Evolutionary conservation across 2,113 vertebrate genomes (phyloP).

Genomic region (Pungitius pungitius): DNA sequence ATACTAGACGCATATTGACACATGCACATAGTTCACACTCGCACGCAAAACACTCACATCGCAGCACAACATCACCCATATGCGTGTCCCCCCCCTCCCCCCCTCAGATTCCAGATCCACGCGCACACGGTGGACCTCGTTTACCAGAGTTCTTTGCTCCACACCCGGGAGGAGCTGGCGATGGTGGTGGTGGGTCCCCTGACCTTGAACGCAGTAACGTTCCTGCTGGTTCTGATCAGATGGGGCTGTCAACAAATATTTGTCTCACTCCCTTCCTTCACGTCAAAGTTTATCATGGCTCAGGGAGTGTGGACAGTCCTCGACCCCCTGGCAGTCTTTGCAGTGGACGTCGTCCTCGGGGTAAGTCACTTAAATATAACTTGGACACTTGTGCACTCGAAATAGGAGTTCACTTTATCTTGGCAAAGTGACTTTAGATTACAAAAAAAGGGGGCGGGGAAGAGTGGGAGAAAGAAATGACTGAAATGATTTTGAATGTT

Average conservation of each 20-base stretch:
- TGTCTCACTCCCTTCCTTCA: conserved; percentile 90
- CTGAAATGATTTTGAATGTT: conserved; percentile 29
- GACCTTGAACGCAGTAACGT: conserved; percentile 84
- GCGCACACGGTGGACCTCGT: conserved; percentile 88
- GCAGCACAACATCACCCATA: conserved; percentile 54
- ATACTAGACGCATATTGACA: conserved; percentile 44
- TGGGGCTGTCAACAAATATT: conserved; percentile 94
- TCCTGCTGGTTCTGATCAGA: conserved; percentile 93
- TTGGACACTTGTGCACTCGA: conserved; percentile 85
- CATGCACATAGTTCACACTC: conserved; percentile 19
- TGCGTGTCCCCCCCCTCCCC: conserved; percentile 50
- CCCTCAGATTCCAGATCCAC: conserved; percentile 85
- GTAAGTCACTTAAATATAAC: conserved; percentile 98
- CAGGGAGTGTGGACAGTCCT: conserved; percentile 94
- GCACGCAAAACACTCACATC: not conserved
- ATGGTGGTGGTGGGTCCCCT: conserved; percentile 90
- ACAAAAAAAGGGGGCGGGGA: conserved; percentile 46
- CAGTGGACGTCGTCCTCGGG: conserved; percentile 94
- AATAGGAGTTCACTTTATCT: conserved; percentile 87
- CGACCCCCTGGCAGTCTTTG: conserved; percentile 92
- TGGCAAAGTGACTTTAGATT: conserved; percentile 83
- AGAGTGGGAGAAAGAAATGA: conserved; percentile 43
- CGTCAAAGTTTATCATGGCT: conserved; percentile 97
- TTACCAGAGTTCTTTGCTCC: conserved; percentile 89
- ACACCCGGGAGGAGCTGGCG: conserved; percentile 86